Evolutionary conservation across 1,140 invertebrate species (phyloP).

Genomic region (Dinothrombium tinctorium): DNA sequence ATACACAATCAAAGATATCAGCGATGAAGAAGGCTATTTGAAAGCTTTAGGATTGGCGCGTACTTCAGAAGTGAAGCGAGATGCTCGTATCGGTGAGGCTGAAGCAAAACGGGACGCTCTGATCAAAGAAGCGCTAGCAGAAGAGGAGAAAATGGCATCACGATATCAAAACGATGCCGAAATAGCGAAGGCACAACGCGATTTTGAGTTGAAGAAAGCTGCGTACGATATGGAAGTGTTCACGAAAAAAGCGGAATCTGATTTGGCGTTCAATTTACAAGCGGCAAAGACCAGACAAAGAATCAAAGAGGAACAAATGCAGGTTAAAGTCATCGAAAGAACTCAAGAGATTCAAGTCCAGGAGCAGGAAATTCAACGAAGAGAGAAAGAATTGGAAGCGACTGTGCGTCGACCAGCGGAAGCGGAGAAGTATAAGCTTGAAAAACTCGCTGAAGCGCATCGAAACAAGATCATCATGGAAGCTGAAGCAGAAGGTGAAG

Average conservation of each 20-base stretch:
- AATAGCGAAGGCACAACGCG: constrained; percentile 80
- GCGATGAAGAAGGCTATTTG: constrained; percentile 91
- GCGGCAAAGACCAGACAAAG: constrained; percentile 27
- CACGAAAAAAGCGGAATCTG: constrained; percentile 40
- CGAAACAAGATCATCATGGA: constrained; percentile 40
- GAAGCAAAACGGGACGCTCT: constrained; percentile 56
- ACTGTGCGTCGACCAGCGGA: constrained; percentile 25
- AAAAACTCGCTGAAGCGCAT: constrained; percentile 80
- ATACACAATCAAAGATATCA: constrained; percentile 88
- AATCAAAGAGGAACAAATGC: constrained; percentile 28
- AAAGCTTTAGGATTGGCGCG: constrained; percentile 83
- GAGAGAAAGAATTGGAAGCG: constrained; percentile 23
- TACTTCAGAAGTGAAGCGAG: constrained; percentile 85
- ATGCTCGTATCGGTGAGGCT: constrained; percentile 84
- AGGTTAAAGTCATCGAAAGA: constrained; percentile 24
- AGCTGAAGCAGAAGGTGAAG: constrained; percentile 82
- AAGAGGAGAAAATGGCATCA: constrained; percentile 77
- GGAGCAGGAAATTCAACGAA: constrained; percentile 19
- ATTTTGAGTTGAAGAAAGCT: constrained; percentile 91
- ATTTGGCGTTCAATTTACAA: constrained; percentile 26
- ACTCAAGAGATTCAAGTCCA: constrained; percentile 23
- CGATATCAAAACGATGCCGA: constrained; percentile 65
- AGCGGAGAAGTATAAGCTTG: constrained; percentile 35
- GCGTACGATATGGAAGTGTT: constrained; percentile 90
- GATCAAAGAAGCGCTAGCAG: constrained; percentile 77